Conservation (phyloP, 1,140 invertebrate species). For the Nomia melanderi region DNA sequence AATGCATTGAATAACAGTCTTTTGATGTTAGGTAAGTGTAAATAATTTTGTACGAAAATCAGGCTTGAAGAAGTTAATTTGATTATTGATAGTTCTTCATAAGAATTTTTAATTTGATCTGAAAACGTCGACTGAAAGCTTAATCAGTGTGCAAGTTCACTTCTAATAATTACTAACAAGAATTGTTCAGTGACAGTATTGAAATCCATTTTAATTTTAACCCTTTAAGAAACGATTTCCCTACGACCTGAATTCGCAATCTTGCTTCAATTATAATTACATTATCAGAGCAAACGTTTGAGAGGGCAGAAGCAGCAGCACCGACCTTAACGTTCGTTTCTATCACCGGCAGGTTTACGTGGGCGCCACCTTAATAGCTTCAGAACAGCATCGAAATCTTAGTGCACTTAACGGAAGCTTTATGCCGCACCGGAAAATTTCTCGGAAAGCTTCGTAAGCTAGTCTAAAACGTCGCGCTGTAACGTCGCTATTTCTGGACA, state of each 20-base stretch:
- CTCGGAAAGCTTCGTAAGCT: constrained; percentile 33
- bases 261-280: constrained; percentile 29
- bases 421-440: not conserved
- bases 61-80: no score
- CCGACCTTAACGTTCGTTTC: not conserved
- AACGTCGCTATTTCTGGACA: no score
- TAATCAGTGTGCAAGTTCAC: no score
- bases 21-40: no score
- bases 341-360: not conserved
- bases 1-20: no score
- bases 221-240: not conserved
- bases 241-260: not conserved
- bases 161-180: no score
- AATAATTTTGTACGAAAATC: no score
- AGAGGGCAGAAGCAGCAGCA: not conserved
- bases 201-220: not conserved
- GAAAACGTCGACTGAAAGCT: no score
- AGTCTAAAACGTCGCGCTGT: not conserved
- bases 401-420: constrained; percentile 10
- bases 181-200: not conserved
- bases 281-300: constrained; percentile 44
- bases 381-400: constrained; percentile 41
- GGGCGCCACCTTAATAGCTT: constrained; percentile 20
- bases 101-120: no score
- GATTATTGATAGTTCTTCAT: no score